Base-by-base conservation (phyloP, 1,140 invertebrate genomes). In the Aphis craccivora region DNA sequence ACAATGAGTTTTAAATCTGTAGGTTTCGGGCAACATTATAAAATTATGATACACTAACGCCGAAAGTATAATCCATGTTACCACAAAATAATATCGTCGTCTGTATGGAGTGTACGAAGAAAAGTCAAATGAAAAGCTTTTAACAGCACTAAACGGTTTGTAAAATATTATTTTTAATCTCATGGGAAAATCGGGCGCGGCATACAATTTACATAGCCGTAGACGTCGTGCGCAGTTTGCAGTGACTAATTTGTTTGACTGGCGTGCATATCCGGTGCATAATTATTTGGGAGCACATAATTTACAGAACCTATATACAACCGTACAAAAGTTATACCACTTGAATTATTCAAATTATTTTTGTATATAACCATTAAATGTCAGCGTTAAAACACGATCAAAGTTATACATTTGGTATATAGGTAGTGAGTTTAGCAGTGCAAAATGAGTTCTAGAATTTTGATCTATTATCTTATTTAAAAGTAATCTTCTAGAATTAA, bases 191-290 rank as follows among this genome's bases (percentile, higher is more conserved):
- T 11, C n/a, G 30, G n/a, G n/a, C 30, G 14, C 5, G 30, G 14
- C 60, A 76, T n/a, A 76, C 18, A n/a, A 76, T n/a, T 76, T n/a
- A n/a, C 30, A 76, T n/a, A 18, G 60, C n/a, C n/a, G 60, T 76
- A 25, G 60, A n/a, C 60, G 14, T 51, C n/a, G 30, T 76, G n/a
- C 60, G 14, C 60, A 76, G 60, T n/a, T 76, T n/a, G n/a, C 60
- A 76, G n/a, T 76, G n/a, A 76, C 60, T n/a, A 76, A 76, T 76
- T 76, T 76, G 60, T 76, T 76, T 76, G 60, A 76, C 60, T 76
- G 60, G 18, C 14, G 60, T 76, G 30, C 30, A 76, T 76, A 76
- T 76, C 60, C 60, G 60, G 60, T 76, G 30, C 60, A n/a, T 14
- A 76, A 76, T 76, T 76, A 76, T 76, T 76, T 76, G 14, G 5